Percentiles rank a stretch among this genome's conserved stretches.
phyloP scores from a whole-genome alignment of 2,113 vertebrate species.

The Zeus faber region DNA sequence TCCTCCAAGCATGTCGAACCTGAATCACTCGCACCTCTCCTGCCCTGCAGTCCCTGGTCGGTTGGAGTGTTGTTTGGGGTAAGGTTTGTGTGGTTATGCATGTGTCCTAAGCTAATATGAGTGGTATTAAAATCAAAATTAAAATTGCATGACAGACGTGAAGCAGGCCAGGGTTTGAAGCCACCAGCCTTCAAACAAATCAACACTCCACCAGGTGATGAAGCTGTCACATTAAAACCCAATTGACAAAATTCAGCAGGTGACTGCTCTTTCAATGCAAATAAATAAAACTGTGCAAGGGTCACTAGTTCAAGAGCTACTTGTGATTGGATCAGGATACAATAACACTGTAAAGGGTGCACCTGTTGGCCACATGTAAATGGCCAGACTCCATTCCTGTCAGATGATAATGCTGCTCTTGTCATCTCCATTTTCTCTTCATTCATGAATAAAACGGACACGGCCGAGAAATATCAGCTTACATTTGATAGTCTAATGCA shows the following conservation, averaged over 20 bases:
- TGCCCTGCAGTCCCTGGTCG: no score
- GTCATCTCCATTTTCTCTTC: conserved; percentile 57
- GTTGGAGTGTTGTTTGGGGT: no score
- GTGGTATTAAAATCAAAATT: no score
- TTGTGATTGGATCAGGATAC: conserved; percentile 39
- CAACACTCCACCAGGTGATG: conserved; percentile 12
- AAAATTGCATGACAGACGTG: no score
- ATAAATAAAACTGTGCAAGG: conserved; percentile 8
- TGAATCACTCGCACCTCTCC: no score
- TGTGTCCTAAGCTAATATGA: no score
- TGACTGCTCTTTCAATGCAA: conserved; percentile 14
- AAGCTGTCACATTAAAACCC: conserved; percentile 18
- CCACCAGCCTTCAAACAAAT: no score
- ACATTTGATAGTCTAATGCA: conserved; percentile 57
- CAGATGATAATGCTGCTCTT: conserved; percentile 44
- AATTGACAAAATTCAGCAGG: conserved; percentile 6
- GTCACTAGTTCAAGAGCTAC: conserved; percentile 11
- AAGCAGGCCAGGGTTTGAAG: no score
- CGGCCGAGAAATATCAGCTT: conserved; percentile 35
- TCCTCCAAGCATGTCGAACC: no score
- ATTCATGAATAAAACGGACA: conserved; percentile 57
- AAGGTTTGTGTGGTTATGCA: no score
- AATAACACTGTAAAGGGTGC: conserved; percentile 35
- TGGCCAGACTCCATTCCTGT: conserved; percentile 31
- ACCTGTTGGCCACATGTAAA: conserved; percentile 50